Percentiles rank a stretch among this genome's conserved stretches.
These are phyloP conservation scores for Mamestra configurata DNA, from an alignment of 1,140 invertebrate genomes.

Conservation along the genomic window DNA sequence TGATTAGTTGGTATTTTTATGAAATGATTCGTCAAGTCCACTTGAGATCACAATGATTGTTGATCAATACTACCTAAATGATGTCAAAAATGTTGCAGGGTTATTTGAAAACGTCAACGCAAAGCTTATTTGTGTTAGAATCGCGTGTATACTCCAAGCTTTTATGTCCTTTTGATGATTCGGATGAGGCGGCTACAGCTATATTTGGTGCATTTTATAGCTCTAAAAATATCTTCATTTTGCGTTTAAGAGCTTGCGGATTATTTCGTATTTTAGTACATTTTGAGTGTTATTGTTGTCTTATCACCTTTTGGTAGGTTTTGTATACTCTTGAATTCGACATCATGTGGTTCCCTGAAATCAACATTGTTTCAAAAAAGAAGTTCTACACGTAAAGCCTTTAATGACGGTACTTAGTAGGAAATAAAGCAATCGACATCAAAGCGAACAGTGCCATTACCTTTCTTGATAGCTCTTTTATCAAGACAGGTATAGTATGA, in stretches of 20 bases:
- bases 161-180: conserved; percentile 27
- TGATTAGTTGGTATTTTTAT: no score
- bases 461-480: conserved; percentile 31
- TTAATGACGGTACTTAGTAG: not conserved
- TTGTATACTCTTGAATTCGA: not conserved
- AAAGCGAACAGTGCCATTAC: conserved; percentile 25
- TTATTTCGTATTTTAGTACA: conserved; percentile 12
- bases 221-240: conserved; percentile 20
- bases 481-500: conserved; percentile 33
- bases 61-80: not conserved
- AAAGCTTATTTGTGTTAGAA: conserved; percentile 20
- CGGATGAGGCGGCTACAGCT: not conserved
- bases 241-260: not conserved
- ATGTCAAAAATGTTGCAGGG: not conserved
- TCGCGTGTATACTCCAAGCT: conserved; percentile 2
- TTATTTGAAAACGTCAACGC: not conserved
- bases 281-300: conserved; percentile 12
- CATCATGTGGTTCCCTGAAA: not conserved
- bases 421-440: conserved; percentile 19
- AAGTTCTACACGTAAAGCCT: not conserved
- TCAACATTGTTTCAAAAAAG: not conserved
- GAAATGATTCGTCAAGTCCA: no score
- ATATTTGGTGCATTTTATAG: conserved; percentile 41
- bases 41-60: no score
- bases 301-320: not conserved